phyloP scores from a whole-genome alignment of 1,140 invertebrate genomes.

The Tyrophagus putrescentiae region DNA sequence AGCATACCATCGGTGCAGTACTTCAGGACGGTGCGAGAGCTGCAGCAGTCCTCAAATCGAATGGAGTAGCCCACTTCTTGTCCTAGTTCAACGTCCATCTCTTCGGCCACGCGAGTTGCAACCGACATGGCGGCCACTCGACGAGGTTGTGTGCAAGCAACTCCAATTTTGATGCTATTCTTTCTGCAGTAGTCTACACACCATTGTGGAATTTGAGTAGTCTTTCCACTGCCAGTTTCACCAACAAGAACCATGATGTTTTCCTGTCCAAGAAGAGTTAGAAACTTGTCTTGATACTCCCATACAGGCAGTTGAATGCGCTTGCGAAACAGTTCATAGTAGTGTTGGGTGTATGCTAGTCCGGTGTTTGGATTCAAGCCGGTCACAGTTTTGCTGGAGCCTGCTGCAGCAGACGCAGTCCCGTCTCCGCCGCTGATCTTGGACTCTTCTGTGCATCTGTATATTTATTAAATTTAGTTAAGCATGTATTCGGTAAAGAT shows the following conservation, averaged over 20 bases:
- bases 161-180: slow-evolving; percentile 52
- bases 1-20: slow-evolving; percentile 99
- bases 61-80: slow-evolving; percentile 99
- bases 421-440: slow-evolving; percentile 3
- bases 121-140: slow-evolving; percentile 98
- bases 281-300: slow-evolving; percentile 91
- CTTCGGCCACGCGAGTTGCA: slow-evolving; percentile 90
- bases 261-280: slow-evolving; percentile 71
- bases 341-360: slow-evolving; percentile 54
- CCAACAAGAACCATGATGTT: slow-evolving; percentile 87
- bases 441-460: neutral
- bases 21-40: slow-evolving; percentile 73
- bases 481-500: neutral
- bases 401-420: neutral
- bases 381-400: neutral
- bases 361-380: slow-evolving; percentile 51
- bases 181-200: slow-evolving; percentile 73
- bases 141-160: slow-evolving; percentile 93
- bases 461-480: neutral
- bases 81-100: slow-evolving; percentile 93
- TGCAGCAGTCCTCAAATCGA: slow-evolving; percentile 97
- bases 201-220: slow-evolving; percentile 71
- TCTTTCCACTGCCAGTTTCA: slow-evolving; percentile 94
- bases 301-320: slow-evolving; percentile 86
- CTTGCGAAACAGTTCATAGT: slow-evolving; percentile 40